Percentiles rank a stretch among this genome's conserved stretches.
Conservation (phyloP, 2,797 vertebrate genomes). For the Ateles fusciceps region DNA sequence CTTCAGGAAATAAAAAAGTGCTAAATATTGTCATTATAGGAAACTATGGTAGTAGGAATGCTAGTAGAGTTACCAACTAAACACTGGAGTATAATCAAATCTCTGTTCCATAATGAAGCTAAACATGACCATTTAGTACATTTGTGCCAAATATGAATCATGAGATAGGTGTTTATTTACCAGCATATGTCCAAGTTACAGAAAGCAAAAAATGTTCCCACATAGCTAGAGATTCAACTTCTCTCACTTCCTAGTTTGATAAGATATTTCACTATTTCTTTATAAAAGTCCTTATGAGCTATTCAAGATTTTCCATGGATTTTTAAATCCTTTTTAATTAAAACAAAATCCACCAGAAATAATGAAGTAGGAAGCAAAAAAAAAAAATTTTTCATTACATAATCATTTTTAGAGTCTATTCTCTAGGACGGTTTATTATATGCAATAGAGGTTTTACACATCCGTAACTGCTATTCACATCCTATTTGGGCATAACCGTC, state of each 20-base stretch:
- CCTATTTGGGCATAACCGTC: not conserved
- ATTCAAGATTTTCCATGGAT: not conserved
- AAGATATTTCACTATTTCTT: constrained; percentile 44
- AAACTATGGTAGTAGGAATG: not conserved
- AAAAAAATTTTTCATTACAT: not conserved
- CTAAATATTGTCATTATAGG: not conserved
- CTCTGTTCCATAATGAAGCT: not conserved
- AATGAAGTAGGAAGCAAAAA: not conserved
- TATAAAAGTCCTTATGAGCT: not conserved
- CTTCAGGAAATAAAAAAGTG: not conserved
- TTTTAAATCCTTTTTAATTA: not conserved
- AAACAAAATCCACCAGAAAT: not conserved
- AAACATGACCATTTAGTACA: not conserved
- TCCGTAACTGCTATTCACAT: not conserved
- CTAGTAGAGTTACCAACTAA: not conserved
- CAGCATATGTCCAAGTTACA: not conserved
- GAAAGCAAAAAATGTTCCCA: not conserved
- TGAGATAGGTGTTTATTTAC: not conserved
- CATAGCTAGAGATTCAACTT: not conserved
- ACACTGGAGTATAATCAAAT: not conserved
- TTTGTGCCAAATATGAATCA: not conserved
- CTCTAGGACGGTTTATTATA: not conserved
- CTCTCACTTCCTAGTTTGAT: not conserved
- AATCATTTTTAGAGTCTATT: not conserved
- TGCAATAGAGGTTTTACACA: not conserved